Evolutionary conservation across 2,113 vertebrate genomes (phyloP), one percentile per base, ranked within the genome.

Genomic region (Erinaceus europaeus): DNA sequence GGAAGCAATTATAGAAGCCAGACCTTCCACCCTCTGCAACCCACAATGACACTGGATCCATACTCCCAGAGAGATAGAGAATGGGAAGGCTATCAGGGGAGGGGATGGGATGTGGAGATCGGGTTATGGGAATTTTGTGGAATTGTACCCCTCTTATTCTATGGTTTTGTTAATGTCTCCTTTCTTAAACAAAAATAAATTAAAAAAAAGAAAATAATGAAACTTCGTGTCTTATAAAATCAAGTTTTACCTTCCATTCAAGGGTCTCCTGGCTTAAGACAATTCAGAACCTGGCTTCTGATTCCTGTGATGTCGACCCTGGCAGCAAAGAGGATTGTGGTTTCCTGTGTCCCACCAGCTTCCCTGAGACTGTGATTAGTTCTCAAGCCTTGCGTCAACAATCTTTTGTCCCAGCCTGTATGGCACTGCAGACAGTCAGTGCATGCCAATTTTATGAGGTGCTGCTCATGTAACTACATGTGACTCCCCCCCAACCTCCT

Each of bases 401-500:
- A 71, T 86, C 21, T 32, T 95, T 95, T 53, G 69, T 95, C 94
- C 83, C 44, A 76, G 86, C 14, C 69, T 80, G 75, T 77, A 48
- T 1, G 34, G 92, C 86, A 75, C 57, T 0, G 3, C 21, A 34
- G 75, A 89, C 40, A 42, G 92, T 94, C 78, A 50, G 79, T 91
- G 92, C 23, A 55, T 73, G 88, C 93, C 32, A 9, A 80, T 91
- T 88, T 75, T 81, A 95, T 80, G 71, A 94, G 86, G 67, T 91
- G 78, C 92, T 34, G n/a, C 80, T 91, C 74, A 75, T 88, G 83
- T 89, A 96, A 94, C 46, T 74, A 82, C 34, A 9, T 1, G 0
- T 15, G 62, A 84, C 81, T 73, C 79, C 91, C 95, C 94, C 92
- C 94, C 95, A 94, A 77, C 95, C 95, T 96, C 95, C 91, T 97